Conservation (phyloP, 2,888 invertebrate genomes). For the Syrista parreyssii region DNA sequence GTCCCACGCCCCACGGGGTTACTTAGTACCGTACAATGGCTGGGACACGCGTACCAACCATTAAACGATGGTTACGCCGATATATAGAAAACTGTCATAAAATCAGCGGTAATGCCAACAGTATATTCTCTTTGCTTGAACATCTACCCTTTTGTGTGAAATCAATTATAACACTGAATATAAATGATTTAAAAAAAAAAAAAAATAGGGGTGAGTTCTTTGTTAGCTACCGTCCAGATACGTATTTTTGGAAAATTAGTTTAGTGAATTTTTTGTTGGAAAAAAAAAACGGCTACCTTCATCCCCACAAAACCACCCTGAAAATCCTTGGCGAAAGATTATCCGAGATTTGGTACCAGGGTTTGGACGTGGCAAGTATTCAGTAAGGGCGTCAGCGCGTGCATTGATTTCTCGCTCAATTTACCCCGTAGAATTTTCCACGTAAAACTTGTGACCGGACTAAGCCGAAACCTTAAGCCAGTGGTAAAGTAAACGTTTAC, state of each 20-base stretch:
- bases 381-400: conserved; percentile 60
- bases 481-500: conserved; percentile 43
- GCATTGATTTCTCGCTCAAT: conserved; percentile 65
- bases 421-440: conserved; percentile 56
- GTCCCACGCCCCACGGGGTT: conserved; percentile 47
- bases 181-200: neutral
- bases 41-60: conserved; percentile 41
- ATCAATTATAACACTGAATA: neutral
- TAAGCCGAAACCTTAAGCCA: conserved; percentile 9
- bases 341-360: conserved; percentile 26
- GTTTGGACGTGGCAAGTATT: conserved; percentile 42
- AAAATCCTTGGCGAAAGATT: conserved; percentile 5
- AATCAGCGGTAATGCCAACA: conserved; percentile 13
- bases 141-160: neutral
- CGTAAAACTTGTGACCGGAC: conserved; percentile 7
- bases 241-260: neutral
- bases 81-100: conserved; percentile 23
- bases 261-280: neutral
- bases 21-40: conserved; percentile 40
- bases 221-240: neutral
- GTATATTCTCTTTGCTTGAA: neutral
- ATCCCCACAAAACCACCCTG: neutral
- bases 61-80: conserved; percentile 41
- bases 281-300: neutral
- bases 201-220: neutral